Evolutionary conservation across 2,113 vertebrate species (phyloP).

Genomic region (Cephalopterus ornatus): DNA sequence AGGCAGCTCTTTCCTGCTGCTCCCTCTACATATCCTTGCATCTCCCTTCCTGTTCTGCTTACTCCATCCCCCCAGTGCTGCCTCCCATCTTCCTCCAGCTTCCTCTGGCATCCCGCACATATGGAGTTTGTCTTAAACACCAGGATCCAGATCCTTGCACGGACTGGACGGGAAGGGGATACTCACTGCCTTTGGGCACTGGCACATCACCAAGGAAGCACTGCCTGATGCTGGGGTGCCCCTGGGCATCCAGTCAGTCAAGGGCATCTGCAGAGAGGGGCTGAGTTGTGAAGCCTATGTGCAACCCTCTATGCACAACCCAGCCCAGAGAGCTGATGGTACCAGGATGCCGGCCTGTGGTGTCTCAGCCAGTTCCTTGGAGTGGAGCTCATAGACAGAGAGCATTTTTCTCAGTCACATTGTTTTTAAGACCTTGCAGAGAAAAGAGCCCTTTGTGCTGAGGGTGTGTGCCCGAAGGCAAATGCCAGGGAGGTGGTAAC

Average conservation of each 20-base stretch:
- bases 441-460: not conserved
- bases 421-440: not conserved
- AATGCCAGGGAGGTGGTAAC: not conserved
- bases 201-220: not conserved
- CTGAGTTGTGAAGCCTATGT: not conserved
- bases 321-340: not conserved
- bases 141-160: not conserved
- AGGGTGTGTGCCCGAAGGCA: not conserved
- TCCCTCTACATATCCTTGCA: not conserved
- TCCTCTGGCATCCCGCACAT: not conserved
- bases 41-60: not conserved
- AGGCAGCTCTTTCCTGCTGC: not conserved
- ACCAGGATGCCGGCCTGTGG: fast-evolving
- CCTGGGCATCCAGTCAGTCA: not conserved
- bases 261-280: not conserved
- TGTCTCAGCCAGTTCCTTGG: not conserved
- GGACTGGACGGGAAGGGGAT: not conserved
- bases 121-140: not conserved
- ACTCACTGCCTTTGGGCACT: not conserved
- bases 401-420: not conserved
- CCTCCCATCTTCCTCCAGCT: not conserved
- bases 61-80: fast-evolving
- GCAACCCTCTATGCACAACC: not conserved
- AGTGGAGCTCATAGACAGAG: fast-evolving
- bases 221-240: not conserved